Percentiles rank a stretch among this genome's conserved stretches.
phyloP scores from a whole-genome alignment of 2,888 invertebrate species.

The Cheilosia grossa region DNA sequence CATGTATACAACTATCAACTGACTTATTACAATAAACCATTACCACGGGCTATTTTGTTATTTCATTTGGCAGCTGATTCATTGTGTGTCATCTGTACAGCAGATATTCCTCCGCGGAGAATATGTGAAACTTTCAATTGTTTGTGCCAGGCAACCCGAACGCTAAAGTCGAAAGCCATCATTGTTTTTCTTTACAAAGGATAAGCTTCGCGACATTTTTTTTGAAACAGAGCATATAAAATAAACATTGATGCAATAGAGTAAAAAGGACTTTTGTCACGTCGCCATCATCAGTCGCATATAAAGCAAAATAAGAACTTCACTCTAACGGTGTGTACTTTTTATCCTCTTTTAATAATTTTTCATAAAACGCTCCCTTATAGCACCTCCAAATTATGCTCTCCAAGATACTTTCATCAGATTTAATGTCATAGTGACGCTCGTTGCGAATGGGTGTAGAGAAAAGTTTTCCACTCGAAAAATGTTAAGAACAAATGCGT shows the following conservation, averaged over 20 bases:
- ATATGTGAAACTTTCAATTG: slow-evolving; percentile 41
- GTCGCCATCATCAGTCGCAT: slow-evolving; percentile 19
- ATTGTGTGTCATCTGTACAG: not conserved
- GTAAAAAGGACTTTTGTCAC: slow-evolving; percentile 3
- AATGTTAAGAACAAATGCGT: not conserved
- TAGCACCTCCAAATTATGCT: slow-evolving; percentile 2
- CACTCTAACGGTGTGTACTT: not conserved
- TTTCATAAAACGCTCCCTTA: slow-evolving; percentile 19
- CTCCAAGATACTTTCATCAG: not conserved
- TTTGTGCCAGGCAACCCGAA: slow-evolving; percentile 21
- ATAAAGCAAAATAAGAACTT: slow-evolving; percentile 2
- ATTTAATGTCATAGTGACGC: slow-evolving; percentile 4
- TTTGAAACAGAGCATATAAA: slow-evolving; percentile 9
- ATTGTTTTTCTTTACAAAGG: slow-evolving; percentile 54
- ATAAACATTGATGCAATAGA: not conserved
- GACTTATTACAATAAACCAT: no score
- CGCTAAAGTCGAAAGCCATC: slow-evolving; percentile 11
- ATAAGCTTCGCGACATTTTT: slow-evolving; percentile 11
- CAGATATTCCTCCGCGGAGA: not conserved
- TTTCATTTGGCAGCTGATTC: no score
- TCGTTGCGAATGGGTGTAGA: not conserved
- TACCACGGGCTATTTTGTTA: no score
- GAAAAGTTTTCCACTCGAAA: slow-evolving; percentile 2
- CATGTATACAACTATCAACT: no score
- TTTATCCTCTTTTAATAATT: slow-evolving; percentile 9